Evolutionary conservation across 1,140 invertebrate species (phyloP), one percentile per base, ranked within the genome.

Genomic region (Pectinophora gossypiella): DNA sequence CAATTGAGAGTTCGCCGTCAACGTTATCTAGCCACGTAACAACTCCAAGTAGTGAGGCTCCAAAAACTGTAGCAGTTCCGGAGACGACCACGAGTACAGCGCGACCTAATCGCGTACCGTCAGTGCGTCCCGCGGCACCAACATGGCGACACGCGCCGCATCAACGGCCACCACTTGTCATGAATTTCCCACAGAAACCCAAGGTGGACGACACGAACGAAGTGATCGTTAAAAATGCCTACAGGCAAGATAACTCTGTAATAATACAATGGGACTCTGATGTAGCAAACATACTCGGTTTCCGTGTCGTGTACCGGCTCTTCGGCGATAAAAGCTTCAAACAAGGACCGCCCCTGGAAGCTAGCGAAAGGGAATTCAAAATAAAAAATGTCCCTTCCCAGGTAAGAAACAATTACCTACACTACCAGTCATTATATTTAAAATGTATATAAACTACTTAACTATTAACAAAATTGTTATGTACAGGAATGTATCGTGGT

Each of bases 191-290:
- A 1, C 86, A 89, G 63, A 85, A 92, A 85, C 86, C 89, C 61
- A 74, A 91, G 87, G 76, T 89, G 40, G 91, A 90, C 51, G 92
- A 93, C 57, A 81, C 89, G 6, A 92, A 92, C 54, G 94, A 96
- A 75, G 95, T 96, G 1, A 90, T 96, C 42, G 93, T 97, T 4
- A 95, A 95, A 69, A 94, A 95, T 54, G 96, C 95, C 0, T 93
- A 95, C 63, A 87, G 95, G 55, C 94, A 96, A 80, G 95, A 96
- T 50, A 96, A 94, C 71, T 93, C 95, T 0, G 94, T 98, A 0
- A 94, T 96, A 38, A 96, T 98, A 48, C 94, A 96, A 67, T 98
- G 96, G 96, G 95, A 96, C 68, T 95, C 94, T 1, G 93, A 95
- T 62, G 92, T 93, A 0, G 89, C 92, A 0, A 96, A 96, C 66